Evolutionary conservation across 2,113 vertebrate genomes (phyloP).

Genomic region (Chunga burmeisteri): DNA sequence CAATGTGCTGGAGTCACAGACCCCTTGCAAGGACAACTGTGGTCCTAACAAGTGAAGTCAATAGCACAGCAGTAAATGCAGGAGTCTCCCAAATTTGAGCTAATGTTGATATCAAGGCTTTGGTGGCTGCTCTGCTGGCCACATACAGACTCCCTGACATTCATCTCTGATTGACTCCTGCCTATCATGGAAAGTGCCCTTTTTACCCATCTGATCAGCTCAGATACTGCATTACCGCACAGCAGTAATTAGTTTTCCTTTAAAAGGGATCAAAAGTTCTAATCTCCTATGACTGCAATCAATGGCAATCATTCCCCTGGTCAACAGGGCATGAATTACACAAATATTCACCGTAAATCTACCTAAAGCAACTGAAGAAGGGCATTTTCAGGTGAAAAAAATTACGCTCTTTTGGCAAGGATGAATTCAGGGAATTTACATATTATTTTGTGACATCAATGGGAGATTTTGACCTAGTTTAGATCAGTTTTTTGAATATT

Average conservation of each 20-base stretch:
- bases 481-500: background rate
- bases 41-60: background rate
- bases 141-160: background rate
- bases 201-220: background rate
- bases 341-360: background rate
- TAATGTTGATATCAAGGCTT: background rate
- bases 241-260: constrained; percentile 8
- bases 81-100: background rate
- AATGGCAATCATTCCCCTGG: background rate
- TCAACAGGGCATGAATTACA: background rate
- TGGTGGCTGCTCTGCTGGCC: background rate
- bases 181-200: background rate
- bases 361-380: background rate
- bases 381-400: background rate
- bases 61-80: background rate
- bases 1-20: background rate
- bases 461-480: background rate
- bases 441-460: background rate
- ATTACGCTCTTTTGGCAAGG: background rate
- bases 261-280: constrained; percentile 19
- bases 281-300: background rate
- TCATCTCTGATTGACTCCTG: background rate
- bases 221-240: background rate
- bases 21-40: background rate
- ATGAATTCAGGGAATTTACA: background rate